Evolutionary conservation across 2,797 vertebrate genomes (phyloP), one percentile per base, ranked within the genome.

Genomic region (Antrozous pallidus): DNA sequence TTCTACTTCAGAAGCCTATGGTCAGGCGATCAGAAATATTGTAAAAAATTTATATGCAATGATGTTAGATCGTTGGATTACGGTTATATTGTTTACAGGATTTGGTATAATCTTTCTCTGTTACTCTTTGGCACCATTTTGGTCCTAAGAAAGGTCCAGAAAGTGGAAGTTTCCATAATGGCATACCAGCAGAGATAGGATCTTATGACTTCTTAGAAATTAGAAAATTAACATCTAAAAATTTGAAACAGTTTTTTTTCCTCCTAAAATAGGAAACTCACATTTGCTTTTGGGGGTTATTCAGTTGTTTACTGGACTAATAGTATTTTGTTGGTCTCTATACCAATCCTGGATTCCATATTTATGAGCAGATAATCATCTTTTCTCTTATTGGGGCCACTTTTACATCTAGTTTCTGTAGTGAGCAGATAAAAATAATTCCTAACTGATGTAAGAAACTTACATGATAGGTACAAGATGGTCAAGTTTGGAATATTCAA

Each of bases 401-500:
- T 88, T 36, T 94, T 90, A 71, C 42, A 94, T 58, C 28, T 38
- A 88, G 49, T 96, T 95, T 96, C 89, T 94, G 56, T 95, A 90
- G 78, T 96, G 73, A 94, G 80, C 33, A 85, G 49, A 79, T 95
- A 90, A 94, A 93, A 90, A 69, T 91, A 93, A 96, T 88, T 94
- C 40, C 67, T 89, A 94, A 89, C n/a, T 45, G 42, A 95, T 82
- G 56, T 6, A 63, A 58, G 81, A 78, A 93, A 82, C 85, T 95
- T 93, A 42, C 33, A 80, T 69, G 61, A 67, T 74, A 88, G 86
- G 65, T 91, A 71, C 16, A 96, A 94, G 75, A 49, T 78, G 49
- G 70, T 31, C 91, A 93, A 94, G 12, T 82, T 95, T 91, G 90
- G 70, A 87, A 81, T 24, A 85, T 61, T 22, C 54, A 95, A 90